phyloP scores from a whole-genome alignment of 2,113 vertebrate genomes.

The Austrofundulus limnaeus region DNA sequence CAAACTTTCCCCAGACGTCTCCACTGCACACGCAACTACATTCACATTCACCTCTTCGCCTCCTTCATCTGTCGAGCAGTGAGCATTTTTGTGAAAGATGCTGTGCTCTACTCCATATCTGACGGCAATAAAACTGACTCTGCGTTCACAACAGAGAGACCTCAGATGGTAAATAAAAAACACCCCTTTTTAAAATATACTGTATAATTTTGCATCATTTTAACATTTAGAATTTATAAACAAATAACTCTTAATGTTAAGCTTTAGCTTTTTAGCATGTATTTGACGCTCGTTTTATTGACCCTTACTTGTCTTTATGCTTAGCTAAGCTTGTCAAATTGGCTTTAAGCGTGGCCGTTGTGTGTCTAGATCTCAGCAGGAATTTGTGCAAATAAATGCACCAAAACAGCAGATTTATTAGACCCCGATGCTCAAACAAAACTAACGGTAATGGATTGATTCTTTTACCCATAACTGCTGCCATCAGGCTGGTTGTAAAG shows the following conservation, averaged over 20 bases:
- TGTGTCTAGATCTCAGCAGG: constrained; percentile 1
- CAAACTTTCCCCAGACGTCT: constrained; percentile 77
- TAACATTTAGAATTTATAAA: no score
- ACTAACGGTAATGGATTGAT: neutral
- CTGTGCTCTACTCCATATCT: constrained; percentile 81
- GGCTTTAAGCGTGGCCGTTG: neutral
- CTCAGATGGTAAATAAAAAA: constrained; percentile 77
- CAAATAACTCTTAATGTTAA: no score
- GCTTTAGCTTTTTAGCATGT: no score
- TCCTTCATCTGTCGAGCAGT: constrained; percentile 89
- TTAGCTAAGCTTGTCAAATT: neutral
- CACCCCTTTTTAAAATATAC: neutral
- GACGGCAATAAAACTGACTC: constrained; percentile 44
- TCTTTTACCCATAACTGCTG: neutral
- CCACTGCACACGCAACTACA: constrained; percentile 92
- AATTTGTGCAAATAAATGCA: neutral
- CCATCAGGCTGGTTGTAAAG: constrained; percentile 87
- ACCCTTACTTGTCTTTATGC: neutral
- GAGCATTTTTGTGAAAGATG: constrained; percentile 90
- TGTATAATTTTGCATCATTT: no score
- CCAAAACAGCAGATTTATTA: neutral
- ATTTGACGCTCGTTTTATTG: neutral
- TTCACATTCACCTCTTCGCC: constrained; percentile 90
- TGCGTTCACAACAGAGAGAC: constrained; percentile 56
- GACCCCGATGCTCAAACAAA: neutral